Evolutionary conservation across 2,113 vertebrate species (phyloP), one percentile per base, ranked within the genome.

Genomic region (Pyrgilauda ruficollis): DNA sequence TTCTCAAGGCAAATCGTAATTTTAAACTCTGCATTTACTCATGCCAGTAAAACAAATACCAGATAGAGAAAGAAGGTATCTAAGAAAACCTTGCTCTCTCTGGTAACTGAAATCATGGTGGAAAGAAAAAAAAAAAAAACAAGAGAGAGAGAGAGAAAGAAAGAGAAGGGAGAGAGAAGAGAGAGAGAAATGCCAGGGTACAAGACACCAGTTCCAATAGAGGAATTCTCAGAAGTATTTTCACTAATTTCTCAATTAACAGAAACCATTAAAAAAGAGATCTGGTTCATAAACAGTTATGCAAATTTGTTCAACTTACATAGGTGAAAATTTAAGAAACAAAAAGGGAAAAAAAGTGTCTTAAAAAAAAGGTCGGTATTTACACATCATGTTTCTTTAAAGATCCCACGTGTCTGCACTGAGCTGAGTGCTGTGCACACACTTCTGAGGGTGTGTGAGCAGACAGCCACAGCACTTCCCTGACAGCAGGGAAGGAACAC

Each of bases 11-110:
- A 90, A 90, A 85, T 3, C 6, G 77, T 73, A 1, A 35, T 37
- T 31, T 89, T 23, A 52, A 94, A 74, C 62, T 90, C 55, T 86
- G 50, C 72, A 90, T 69, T 90, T 73, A 84, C 46, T 86, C n/a
- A 28, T 23, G 41, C n/a, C 62, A 90, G 56, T 59, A 70, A 74
- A 91, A 66, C 47, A 94, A 87, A 75, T 8, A 58, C 6, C 50
- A 53, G 44, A 13, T 24, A 88, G 33, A 18, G 39, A 79, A 80
- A 59, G 33, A 62, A 87, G n/a, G 22, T 37, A 33, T 46, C 50
- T 66, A 62, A 75, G 47, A 91, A 92, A 86, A 68, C 21, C 22
- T 28, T 26, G 43, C 31, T 81, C 33, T 70, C 53, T 26, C 44
- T 43, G 64, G n/a, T 18, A 69, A 91, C 37, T 76, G 64, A 84